These are phyloP conservation scores for Leptoclinus maculatus DNA, from an alignment of 2,797 vertebrate genomes.

Conservation along the genomic window DNA sequence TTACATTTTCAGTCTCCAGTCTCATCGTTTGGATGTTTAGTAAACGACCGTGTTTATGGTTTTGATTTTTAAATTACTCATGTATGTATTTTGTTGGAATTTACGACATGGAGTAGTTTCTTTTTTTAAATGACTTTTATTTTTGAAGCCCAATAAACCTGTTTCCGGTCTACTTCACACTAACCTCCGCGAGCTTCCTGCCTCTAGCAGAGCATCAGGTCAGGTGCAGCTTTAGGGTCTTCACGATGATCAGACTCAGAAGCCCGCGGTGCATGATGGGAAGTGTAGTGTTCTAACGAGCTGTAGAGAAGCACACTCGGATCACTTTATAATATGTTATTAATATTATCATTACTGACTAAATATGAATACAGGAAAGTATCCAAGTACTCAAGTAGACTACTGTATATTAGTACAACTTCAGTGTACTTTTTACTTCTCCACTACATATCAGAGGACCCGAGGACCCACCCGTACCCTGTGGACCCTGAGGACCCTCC, in stretches of 20 bases:
- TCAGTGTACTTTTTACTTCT: background rate
- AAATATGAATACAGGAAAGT: background rate
- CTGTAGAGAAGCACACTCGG: no score
- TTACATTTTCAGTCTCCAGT: background rate
- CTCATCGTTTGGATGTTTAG: background rate
- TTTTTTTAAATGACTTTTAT: slow-evolving; percentile 3
- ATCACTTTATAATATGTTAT: background rate
- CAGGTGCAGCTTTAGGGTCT: slow-evolving; percentile 9
- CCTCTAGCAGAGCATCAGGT: background rate
- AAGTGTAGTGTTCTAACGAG: slow-evolving; percentile 58
- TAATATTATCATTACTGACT: background rate
- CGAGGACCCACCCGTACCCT: background rate
- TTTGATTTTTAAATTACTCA: background rate
- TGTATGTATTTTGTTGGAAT: background rate
- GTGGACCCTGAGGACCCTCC: background rate
- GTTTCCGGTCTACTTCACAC: background rate
- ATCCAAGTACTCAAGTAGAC: background rate
- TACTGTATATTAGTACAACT: background rate
- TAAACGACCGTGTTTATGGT: no score
- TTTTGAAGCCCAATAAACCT: background rate
- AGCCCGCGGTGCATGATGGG: slow-evolving; percentile 64
- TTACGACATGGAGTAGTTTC: no score
- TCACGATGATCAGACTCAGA: slow-evolving; percentile 12
- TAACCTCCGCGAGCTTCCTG: slow-evolving; percentile 17
- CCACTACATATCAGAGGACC: background rate